Evolutionary conservation across 2,888 invertebrate genomes (phyloP).

Genomic region (Chalcis sispes): DNA sequence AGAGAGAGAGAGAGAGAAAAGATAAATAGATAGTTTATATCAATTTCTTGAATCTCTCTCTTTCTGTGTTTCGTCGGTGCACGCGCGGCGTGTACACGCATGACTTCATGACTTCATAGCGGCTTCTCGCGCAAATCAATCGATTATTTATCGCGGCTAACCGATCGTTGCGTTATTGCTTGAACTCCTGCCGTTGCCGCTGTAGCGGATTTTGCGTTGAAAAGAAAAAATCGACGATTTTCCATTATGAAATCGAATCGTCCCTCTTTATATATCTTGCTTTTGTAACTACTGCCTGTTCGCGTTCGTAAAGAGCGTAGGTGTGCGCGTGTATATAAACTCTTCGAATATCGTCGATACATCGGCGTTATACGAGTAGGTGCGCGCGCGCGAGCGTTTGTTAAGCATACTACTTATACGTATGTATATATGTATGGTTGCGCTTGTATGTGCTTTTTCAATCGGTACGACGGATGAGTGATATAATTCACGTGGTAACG

Average conservation of each 20-base stretch:
- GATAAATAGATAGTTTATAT: constrained; percentile 62
- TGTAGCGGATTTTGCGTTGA: neutral
- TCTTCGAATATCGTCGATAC: neutral
- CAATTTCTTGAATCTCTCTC: constrained; percentile 64
- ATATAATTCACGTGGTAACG: constrained; percentile 50
- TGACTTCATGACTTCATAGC: constrained; percentile 68
- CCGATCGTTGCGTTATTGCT: neutral
- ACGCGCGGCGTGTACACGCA: constrained; percentile 61
- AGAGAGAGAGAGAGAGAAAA: constrained; percentile 15
- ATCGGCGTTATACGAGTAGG: neutral
- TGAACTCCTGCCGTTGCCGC: no score
- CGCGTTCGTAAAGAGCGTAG: no score
- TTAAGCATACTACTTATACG: neutral
- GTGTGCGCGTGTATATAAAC: no score
- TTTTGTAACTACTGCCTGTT: neutral
- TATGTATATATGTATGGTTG: neutral
- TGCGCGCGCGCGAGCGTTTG: neutral
- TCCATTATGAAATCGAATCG: constrained; percentile 46
- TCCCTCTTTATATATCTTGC: neutral
- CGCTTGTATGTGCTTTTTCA: neutral
- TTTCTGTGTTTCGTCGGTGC: neutral
- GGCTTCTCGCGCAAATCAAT: constrained; percentile 71
- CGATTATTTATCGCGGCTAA: constrained; percentile 60
- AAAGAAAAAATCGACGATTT: constrained; percentile 19
- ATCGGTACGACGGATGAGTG: constrained; percentile 33